phyloP scores from a whole-genome alignment of 2,888 invertebrate genomes.

The Anoplius nigerrimus region DNA sequence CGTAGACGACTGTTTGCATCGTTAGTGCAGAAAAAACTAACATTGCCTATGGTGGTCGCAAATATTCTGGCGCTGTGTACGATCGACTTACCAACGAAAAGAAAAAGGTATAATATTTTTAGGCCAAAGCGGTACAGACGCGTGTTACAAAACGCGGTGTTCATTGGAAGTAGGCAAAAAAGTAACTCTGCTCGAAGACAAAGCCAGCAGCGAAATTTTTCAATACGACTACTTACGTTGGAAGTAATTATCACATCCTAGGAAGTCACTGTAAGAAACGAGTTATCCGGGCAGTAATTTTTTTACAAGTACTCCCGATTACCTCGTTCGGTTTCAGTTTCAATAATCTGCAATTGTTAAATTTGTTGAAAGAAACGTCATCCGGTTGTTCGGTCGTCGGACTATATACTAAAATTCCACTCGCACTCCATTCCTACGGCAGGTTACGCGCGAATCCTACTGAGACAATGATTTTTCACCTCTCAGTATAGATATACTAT shows the following conservation, averaged over 20 bases:
- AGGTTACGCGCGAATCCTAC: slow-evolving; percentile 17
- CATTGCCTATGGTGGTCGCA: slow-evolving; percentile 37
- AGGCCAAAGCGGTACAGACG: slow-evolving; percentile 50
- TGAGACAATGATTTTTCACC: slow-evolving; percentile 16
- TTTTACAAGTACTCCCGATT: slow-evolving; percentile 53
- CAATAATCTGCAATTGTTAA: slow-evolving; percentile 48
- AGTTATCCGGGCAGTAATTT: slow-evolving; percentile 45
- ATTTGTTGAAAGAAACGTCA: slow-evolving; percentile 34
- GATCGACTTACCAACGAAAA: neutral
- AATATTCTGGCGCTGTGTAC: neutral
- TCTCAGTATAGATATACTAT: neutral
- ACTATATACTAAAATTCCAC: slow-evolving; percentile 1
- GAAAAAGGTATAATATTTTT: slow-evolving; percentile 27
- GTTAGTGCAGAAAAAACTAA: slow-evolving; percentile 4
- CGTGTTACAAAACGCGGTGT: too few relatives aligned
- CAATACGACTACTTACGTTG: slow-evolving; percentile 28
- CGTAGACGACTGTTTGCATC: neutral
- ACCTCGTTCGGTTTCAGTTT: slow-evolving; percentile 51
- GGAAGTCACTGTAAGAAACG: slow-evolving; percentile 49
- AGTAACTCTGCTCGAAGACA: slow-evolving; percentile 21
- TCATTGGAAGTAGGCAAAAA: slow-evolving; percentile 26
- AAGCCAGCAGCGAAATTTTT: slow-evolving; percentile 26
- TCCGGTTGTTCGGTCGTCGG: neutral
- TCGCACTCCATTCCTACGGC: neutral
- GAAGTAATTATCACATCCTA: slow-evolving; percentile 53